These are phyloP conservation scores for Tachyglossus aculeatus DNA, from an alignment of 2,797 vertebrate genomes.

Conservation along the genomic window DNA sequence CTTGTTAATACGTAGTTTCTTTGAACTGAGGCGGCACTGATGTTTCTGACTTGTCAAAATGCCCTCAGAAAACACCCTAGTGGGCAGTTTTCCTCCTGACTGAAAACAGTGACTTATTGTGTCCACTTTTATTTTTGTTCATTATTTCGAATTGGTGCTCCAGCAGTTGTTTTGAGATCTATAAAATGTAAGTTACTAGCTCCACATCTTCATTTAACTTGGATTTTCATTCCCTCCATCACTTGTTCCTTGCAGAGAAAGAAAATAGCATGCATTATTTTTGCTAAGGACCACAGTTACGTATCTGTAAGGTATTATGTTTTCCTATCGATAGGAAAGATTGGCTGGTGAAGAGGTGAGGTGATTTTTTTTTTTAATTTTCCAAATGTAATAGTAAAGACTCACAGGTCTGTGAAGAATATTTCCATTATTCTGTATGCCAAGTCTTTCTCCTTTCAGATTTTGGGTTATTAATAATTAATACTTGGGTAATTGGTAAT, in stretches of 20 bases:
- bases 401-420: background rate
- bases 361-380: too few relatives aligned
- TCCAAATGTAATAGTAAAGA: too few relatives aligned
- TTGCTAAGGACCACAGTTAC: background rate
- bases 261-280: background rate
- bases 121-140: background rate
- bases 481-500: too few relatives aligned
- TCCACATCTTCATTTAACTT: background rate
- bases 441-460: too few relatives aligned
- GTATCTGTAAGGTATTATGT: background rate
- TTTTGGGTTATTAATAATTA: too few relatives aligned
- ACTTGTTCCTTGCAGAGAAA: background rate
- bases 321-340: too few relatives aligned
- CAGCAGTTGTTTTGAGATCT: background rate
- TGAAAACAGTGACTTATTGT: background rate
- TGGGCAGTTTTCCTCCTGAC: conserved; percentile 5
- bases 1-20: background rate
- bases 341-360: background rate
- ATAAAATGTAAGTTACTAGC: background rate
- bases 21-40: background rate
- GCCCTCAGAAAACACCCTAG: background rate
- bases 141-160: conserved; percentile 5
- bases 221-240: background rate
- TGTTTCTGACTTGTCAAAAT: conserved; percentile 3
- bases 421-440: background rate